phyloP scores from a whole-genome alignment of 2,888 invertebrate genomes.

The Helicoverpa assulta region DNA sequence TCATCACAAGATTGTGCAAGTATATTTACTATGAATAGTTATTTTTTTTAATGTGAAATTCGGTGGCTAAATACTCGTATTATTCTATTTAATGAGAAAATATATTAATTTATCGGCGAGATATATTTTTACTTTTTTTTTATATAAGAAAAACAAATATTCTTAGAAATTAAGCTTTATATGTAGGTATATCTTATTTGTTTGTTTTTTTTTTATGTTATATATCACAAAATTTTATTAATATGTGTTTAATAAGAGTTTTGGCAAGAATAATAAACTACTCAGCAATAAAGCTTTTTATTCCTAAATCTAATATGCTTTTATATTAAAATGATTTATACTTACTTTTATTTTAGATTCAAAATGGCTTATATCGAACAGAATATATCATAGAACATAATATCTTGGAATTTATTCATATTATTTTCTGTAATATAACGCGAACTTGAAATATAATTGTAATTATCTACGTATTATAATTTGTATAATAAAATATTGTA shows the following conservation, averaged over 20 bases:
- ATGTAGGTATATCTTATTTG: slow-evolving; percentile 5
- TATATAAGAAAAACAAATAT: neutral
- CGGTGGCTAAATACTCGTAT: slow-evolving; percentile 6
- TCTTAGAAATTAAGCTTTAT: neutral
- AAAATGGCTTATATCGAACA: slow-evolving; percentile 34
- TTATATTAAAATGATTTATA: slow-evolving; percentile 35
- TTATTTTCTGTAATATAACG: slow-evolving; percentile 13
- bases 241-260: slow-evolving; percentile 21
- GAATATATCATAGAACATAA: slow-evolving; percentile 12
- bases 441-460: neutral
- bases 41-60: slow-evolving; percentile 30
- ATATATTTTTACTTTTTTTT: neutral
- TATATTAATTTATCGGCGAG: slow-evolving; percentile 44
- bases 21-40: slow-evolving; percentile 3
- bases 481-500: slow-evolving; percentile 8
- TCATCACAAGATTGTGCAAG: slow-evolving; percentile 58
- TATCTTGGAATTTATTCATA: neutral
- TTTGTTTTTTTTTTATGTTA: slow-evolving; percentile 40
- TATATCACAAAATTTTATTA: slow-evolving; percentile 42
- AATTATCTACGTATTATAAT: neutral
- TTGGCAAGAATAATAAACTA: slow-evolving; percentile 71
- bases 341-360: slow-evolving; percentile 39
- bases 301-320: slow-evolving; percentile 39
- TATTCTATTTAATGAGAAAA: slow-evolving; percentile 10
- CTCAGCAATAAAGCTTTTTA: slow-evolving; percentile 50